phyloP scores from a whole-genome alignment of 2,113 vertebrate species.

The Acrocephalus kingi region DNA sequence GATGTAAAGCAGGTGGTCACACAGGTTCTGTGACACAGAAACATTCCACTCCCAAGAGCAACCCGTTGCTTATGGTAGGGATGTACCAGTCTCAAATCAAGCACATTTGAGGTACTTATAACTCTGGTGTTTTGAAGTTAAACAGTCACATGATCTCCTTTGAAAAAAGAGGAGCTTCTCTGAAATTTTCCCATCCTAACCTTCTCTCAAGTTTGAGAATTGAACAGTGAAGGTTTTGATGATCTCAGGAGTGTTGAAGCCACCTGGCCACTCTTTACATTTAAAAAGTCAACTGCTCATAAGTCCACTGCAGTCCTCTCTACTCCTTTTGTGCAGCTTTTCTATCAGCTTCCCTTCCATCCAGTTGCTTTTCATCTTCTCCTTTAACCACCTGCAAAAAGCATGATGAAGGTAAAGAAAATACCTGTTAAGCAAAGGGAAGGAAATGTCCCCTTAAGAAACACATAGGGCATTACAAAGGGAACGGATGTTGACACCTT shows the following conservation, averaged over 20 bases:
- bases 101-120: not conserved
- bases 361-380: not conserved
- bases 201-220: not conserved
- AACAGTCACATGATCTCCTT: not conserved
- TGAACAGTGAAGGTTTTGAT: not conserved
- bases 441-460: not conserved
- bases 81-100: not conserved
- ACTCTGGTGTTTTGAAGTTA: not conserved
- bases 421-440: not conserved
- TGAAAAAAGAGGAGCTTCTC: not conserved
- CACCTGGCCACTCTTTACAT: not conserved
- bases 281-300: not conserved
- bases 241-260: not conserved
- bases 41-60: not conserved
- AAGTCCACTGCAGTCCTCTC: not conserved
- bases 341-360: not conserved
- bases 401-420: not conserved
- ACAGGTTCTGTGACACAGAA: not conserved
- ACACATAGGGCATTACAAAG: not conserved
- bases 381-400: not conserved
- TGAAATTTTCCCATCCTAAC: not conserved
- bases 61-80: not conserved
- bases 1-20: not conserved
- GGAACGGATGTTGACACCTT: not conserved
- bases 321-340: not conserved